Evolutionary conservation across 2,113 vertebrate species (phyloP), one percentile per base, ranked within the genome.

Genomic region (Ceyx margarethae): DNA sequence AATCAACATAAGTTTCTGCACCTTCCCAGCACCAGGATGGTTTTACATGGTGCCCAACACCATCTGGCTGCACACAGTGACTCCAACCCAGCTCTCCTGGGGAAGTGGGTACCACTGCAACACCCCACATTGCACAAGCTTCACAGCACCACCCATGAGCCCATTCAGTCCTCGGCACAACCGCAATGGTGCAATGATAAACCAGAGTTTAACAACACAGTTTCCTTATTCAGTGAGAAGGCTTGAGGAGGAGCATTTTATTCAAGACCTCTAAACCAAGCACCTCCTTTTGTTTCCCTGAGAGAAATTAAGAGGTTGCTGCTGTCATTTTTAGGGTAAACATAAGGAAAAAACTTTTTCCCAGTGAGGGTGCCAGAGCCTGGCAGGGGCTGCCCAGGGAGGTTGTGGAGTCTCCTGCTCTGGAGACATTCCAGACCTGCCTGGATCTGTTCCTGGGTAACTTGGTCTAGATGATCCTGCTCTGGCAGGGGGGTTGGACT

Each of bases 181-280:
- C 45, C 6, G 25, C 50, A 1, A 0, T 22, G 73, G 77, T 0
- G 0, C 67, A 61, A n/a, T 3, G 23, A 13, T 2, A 28, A 85
- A 8, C 40, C 13, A 4, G 43, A 66, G 80, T 25, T 64, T 10
- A 68, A 65, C 26, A 15, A 21, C 85, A 45, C 13, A 25, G 10
- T 35, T 90, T 40, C 89, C 75, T 43, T 60, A 51, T 74, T 12
- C 1, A 6, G n/a, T 1, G 13, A n/a, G 9, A 37, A 64, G 53
- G 57, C 73, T 74, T 10, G 1, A 62, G 67, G 45, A 94, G 57
- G 89, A 94, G 85, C 68, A 19, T 74, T 76, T 65, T 67, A 77
- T 33, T 85, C 67, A 42, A 71, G 92, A 53, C 50, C 46, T 66
- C 60, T 80, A 71, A 93, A 43, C 46, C 79, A 60, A 92, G 87